Evolutionary conservation across 2,113 vertebrate genomes (phyloP), one percentile per base, ranked within the genome.

Genomic region (Halichoeres trimaculatus): DNA sequence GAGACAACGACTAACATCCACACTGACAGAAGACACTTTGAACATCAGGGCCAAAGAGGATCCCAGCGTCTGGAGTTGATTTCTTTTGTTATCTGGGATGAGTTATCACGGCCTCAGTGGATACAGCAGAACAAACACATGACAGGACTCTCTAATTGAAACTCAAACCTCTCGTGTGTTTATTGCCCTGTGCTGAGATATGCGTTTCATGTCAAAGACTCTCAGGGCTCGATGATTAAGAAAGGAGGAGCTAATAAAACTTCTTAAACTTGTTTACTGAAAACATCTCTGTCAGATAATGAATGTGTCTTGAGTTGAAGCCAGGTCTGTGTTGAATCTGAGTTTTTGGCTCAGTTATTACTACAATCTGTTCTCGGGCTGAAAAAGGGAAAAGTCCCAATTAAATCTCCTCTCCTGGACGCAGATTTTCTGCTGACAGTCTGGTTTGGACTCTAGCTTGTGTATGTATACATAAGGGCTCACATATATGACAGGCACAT

Each of bases 141-240:
- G 60, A 26, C 50, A 62, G 61, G 64, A 19, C 61, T 50, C 20
- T 50, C 56, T 56, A 61, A 76, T 59, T 83, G n/a, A 35, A 70
- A 30, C 76, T 65, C 57, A 62, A 80, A 73, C 76, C 53, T 35
- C 38, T 56, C 76, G 71, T 65, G 80, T 72, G 58, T 82, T 86
- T 83, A 85, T 86, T 87, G 72, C 84, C 85, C 65, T 54, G 47
- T 50, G 74, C 71, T 62, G 80, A 69, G 80, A 81, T 76, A 75
- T 80, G 64, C 71, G n/a, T 86, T 85, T 88, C 53, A 50, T 78
- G 76, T 69, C 1, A 6, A 48, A 72, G 41, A 61, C 63, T 88
- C 59, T 51, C 10, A 8, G 52, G 36, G 68, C 66, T 35, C 47
- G 50, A 34, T 14, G 34, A 51, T 77, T 55, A 23, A 59, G 74